phyloP scores from a whole-genome alignment of 2,113 vertebrate genomes.

The Antigone vipio region DNA sequence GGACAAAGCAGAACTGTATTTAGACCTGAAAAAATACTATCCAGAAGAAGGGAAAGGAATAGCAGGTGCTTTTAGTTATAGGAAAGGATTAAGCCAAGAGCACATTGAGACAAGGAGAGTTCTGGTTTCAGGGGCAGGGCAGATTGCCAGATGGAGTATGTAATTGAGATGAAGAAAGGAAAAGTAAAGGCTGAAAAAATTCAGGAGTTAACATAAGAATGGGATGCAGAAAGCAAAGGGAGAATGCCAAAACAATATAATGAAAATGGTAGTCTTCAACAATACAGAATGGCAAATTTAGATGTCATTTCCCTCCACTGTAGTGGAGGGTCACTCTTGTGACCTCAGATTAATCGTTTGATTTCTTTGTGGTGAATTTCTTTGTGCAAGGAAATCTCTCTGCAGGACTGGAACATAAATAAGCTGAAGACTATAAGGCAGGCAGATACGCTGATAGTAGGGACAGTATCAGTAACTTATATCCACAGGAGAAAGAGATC shows the following conservation, averaged over 20 bases:
- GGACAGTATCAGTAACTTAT: background rate
- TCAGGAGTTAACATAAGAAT: background rate
- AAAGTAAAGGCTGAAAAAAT: background rate
- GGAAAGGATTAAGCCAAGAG: background rate
- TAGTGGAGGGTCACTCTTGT: background rate
- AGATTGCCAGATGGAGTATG: background rate
- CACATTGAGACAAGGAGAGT: background rate
- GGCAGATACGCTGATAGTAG: background rate
- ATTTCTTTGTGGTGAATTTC: background rate
- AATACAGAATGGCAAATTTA: background rate
- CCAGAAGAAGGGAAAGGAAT: background rate
- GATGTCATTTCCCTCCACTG: background rate
- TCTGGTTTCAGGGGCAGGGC: background rate
- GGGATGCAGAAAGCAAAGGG: background rate
- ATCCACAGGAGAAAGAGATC: background rate
- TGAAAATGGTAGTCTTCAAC: background rate
- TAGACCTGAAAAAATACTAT: background rate
- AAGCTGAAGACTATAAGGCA: background rate
- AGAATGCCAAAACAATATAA: background rate
- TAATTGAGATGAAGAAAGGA: background rate
- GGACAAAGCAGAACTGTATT: background rate
- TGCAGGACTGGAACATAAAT: background rate
- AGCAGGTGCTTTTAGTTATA: background rate
- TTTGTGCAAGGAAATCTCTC: background rate
- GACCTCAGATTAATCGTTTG: background rate